phyloP scores from a whole-genome alignment of 1,140 invertebrate genomes.

The Adelges cooleyi region DNA sequence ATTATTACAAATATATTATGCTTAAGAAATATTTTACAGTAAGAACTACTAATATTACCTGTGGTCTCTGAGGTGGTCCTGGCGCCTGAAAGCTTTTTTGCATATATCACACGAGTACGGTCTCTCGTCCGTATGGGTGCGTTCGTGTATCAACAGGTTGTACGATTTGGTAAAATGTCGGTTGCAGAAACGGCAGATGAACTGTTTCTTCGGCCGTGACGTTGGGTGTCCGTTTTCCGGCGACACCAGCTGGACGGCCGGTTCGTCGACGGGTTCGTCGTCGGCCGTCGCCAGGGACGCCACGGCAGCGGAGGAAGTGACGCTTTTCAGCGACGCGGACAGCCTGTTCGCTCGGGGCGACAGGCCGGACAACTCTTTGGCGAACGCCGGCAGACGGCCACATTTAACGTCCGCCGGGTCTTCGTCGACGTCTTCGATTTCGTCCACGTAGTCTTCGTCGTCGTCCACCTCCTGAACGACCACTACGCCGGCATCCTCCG shows the following conservation, averaged over 20 bases:
- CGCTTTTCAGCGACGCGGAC: neutral
- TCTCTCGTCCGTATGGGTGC: constrained; percentile 94
- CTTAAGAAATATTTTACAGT: no score
- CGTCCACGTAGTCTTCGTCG: neutral
- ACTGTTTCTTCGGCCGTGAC: constrained; percentile 55
- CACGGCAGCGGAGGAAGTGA: constrained; percentile 18
- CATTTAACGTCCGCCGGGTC: neutral
- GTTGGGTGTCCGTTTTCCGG: constrained; percentile 40
- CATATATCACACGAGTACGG: constrained; percentile 98
- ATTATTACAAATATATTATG: no score
- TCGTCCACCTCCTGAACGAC: neutral
- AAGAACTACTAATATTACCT: no score
- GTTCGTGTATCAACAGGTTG: constrained; percentile 92
- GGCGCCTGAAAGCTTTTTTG: constrained; percentile 54
- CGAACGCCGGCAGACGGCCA: neutral
- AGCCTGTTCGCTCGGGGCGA: constrained; percentile 2
- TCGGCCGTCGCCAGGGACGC: constrained; percentile 39
- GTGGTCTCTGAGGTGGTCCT: constrained; percentile 43
- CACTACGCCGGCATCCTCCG: constrained; percentile 38
- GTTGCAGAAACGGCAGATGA: constrained; percentile 87
- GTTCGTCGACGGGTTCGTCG: constrained; percentile 42
- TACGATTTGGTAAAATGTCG: constrained; percentile 96
- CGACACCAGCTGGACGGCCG: constrained; percentile 9
- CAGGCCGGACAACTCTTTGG: constrained; percentile 7
- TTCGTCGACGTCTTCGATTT: neutral